phyloP scores from a whole-genome alignment of 2,888 invertebrate species.

The Drosophila prolongata region DNA sequence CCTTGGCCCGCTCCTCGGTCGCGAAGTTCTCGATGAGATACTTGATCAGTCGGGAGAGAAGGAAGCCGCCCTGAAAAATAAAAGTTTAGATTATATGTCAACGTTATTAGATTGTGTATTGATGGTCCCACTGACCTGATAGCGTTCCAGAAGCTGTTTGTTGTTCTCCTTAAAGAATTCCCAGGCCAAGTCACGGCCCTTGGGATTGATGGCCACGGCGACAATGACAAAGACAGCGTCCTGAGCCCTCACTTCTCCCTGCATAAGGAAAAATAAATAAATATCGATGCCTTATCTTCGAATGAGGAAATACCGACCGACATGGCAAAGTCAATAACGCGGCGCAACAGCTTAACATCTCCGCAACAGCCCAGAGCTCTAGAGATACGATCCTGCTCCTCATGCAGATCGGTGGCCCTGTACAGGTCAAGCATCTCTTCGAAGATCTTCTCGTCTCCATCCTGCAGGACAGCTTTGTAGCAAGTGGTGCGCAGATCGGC shows the following conservation, averaged over 20 bases:
- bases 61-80: constrained; percentile 88
- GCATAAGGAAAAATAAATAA: constrained; percentile 48
- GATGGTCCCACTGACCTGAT: constrained; percentile 86
- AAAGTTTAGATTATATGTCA: background rate
- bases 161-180: constrained; percentile 95
- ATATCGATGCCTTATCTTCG: too few species aligned
- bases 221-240: constrained; percentile 96
- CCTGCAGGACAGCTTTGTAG: constrained; percentile 92
- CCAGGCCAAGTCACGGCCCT: constrained; percentile 95
- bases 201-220: constrained; percentile 91
- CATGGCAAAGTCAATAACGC: constrained; percentile 92
- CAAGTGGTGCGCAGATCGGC: constrained; percentile 95
- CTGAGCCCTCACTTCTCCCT: constrained; percentile 96
- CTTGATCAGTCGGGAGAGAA: constrained; percentile 93
- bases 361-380: constrained; percentile 92
- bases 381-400: constrained; percentile 96
- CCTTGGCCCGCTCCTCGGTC: constrained; percentile 90
- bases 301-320: constrained; percentile 86
- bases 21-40: constrained; percentile 95
- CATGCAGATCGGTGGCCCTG: constrained; percentile 93
- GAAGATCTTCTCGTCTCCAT: constrained; percentile 89
- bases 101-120: background rate
- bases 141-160: constrained; percentile 90
- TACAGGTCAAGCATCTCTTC: constrained; percentile 92
- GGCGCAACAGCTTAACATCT: constrained; percentile 89